Evolutionary conservation across 2,113 vertebrate species (phyloP), one percentile per base, ranked within the genome.

Genomic region (Gambusia affinis): DNA sequence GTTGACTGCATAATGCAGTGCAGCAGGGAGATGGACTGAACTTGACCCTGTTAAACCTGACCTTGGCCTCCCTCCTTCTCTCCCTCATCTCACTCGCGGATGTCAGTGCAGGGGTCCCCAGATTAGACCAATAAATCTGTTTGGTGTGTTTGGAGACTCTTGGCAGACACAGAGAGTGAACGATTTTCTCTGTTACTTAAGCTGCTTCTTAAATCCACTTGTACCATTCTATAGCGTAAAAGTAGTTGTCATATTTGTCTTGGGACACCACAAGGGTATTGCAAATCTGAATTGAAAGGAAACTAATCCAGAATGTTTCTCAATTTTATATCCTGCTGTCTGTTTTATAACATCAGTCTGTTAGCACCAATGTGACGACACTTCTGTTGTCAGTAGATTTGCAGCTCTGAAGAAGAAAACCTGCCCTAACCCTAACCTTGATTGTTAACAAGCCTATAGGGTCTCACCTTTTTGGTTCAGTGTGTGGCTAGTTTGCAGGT

Each of bases 1-100:
- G 90, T 90, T 92, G 93, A 92, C 93, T 94, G 90, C 88, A 92
- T 95, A 94, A 94, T 94, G 87, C 84, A 91, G 90, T 91, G 91
- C 93, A 92, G 87, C 79, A 86, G 86, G 87, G 91, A 94, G 92
- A 67, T 78, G 85, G 83, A 86, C 87, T 94, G 91, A 95, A 94
- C 94, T 93, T 94, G 93, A 94, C 93, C 93, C 88, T 88, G 92
- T 92, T 94, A 91, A 92, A 93, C 87, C 84, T 93, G 91, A 94
- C 93, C 93, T 94, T 94, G 93, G 88, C 90, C 92, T 86, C 76
- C 71, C 67, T 66, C 75, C 73, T 62, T 72, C 67, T 72, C 81
- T 77, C 29, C 60, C 81, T 76, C 54, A 77, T 70, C 72, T 79
- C 85, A 60, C 78, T 81, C 81, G 87, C 80, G 90, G 73, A 73